Evolutionary conservation across 2,797 vertebrate genomes (phyloP).

Genomic region (Bradypodion ventrale): DNA sequence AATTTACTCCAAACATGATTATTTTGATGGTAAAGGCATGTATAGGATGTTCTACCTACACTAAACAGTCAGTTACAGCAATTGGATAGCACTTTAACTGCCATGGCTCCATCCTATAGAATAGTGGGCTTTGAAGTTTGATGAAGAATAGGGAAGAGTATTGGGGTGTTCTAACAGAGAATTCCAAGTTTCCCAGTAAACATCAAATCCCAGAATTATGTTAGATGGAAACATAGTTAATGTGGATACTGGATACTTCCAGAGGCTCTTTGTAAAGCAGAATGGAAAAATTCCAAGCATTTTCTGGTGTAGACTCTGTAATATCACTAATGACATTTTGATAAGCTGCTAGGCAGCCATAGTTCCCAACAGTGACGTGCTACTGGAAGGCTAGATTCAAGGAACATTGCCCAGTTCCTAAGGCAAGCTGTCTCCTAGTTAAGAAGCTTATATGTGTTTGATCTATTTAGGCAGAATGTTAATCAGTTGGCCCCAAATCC

Average conservation of each 20-base stretch:
- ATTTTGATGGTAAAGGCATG: too few species aligned
- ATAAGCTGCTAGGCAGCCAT: background rate
- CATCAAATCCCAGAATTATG: background rate
- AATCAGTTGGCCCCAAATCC: conserved; percentile 36
- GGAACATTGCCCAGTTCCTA: conserved; percentile 17
- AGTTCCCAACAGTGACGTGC: background rate
- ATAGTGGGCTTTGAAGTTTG: too few species aligned
- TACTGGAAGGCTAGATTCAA: background rate
- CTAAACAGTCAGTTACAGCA: too few species aligned
- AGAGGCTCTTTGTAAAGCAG: background rate
- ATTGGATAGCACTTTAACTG: too few species aligned
- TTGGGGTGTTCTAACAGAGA: background rate
- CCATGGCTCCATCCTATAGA: too few species aligned
- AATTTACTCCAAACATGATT: too few species aligned
- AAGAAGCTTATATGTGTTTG: conserved; percentile 45
- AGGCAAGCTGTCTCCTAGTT: conserved; percentile 28
- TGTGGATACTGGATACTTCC: background rate
- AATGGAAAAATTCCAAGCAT: background rate
- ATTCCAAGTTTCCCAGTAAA: background rate
- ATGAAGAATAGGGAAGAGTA: background rate
- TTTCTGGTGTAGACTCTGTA: background rate
- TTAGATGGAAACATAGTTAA: background rate
- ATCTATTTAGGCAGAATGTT: conserved; percentile 49
- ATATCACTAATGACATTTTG: background rate
- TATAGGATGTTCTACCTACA: too few species aligned